phyloP scores from a whole-genome alignment of 2,113 vertebrate genomes.

The Megalops atlanticus region DNA sequence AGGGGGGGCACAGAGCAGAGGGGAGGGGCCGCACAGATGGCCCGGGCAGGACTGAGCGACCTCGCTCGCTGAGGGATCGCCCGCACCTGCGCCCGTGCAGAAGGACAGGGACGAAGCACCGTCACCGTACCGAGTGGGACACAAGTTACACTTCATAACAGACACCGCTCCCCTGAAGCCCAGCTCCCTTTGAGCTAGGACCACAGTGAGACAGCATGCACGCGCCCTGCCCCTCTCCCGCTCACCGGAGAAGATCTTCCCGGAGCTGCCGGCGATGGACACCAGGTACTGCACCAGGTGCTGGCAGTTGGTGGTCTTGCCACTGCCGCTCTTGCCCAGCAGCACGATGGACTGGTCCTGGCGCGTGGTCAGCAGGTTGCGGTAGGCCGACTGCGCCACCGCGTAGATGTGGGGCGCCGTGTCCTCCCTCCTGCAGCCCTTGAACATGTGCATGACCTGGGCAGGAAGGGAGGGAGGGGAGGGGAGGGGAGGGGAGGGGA shows the following conservation, averaged over 20 bases:
- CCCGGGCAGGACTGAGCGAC: no score
- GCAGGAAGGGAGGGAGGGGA: accelerated
- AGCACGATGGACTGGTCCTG: constrained; percentile 93
- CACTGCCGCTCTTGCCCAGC: constrained; percentile 87
- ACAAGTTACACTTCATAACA: no score
- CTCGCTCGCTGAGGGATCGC: no score
- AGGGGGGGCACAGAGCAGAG: no score
- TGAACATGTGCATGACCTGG: constrained; percentile 99
- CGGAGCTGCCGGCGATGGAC: constrained; percentile 85
- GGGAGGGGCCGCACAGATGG: background rate
- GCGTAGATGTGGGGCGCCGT: constrained; percentile 89
- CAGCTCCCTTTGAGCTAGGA: no score
- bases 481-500: background rate
- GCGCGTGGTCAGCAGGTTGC: constrained; percentile 88
- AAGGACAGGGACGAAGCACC: no score
- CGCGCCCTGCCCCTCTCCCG: background rate
- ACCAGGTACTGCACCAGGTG: constrained; percentile 92
- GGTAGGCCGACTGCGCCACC: constrained; percentile 89
- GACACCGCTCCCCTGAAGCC: no score
- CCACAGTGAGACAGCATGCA: no score
- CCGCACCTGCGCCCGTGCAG: no score
- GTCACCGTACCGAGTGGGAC: no score
- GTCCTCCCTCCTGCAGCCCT: constrained; percentile 91
- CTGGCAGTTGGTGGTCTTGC: constrained; percentile 95
- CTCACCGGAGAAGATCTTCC: constrained; percentile 92